A percentile compares a stretch with the other conserved stretches of the same genome.
These are phyloP conservation scores for Limnephilus marmoratus DNA, from an alignment of 2,888 invertebrate genomes.

Conservation along the genomic window DNA sequence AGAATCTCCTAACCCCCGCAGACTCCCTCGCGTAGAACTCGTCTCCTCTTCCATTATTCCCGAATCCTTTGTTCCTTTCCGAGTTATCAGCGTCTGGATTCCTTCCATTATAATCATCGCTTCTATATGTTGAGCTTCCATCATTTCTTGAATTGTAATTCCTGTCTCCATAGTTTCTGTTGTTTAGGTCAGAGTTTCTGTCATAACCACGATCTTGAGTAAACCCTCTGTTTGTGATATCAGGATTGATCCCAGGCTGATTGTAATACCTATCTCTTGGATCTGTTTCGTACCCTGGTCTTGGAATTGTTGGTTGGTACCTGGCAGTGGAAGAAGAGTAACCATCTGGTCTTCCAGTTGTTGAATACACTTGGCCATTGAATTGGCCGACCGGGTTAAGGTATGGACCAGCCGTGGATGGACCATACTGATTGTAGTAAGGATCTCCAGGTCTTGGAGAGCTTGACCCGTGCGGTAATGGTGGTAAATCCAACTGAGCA, in stretches of 20 bases:
- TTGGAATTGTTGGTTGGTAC: conserved; percentile 54
- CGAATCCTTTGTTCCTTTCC: conserved; percentile 50
- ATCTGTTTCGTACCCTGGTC: conserved; percentile 64
- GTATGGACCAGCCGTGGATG: conserved; percentile 59
- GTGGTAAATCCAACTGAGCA: conserved; percentile 78
- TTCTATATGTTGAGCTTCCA: conserved; percentile 68
- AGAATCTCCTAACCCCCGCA: conserved; percentile 76
- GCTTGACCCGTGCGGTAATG: conserved; percentile 70
- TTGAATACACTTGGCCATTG: conserved; percentile 71
- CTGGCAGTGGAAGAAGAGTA: conserved; percentile 58
- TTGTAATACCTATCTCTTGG: conserved; percentile 63
- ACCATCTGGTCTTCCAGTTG: conserved; percentile 69
- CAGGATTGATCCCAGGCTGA: conserved; percentile 71
- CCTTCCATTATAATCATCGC: conserved; percentile 71
- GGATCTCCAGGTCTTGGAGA: conserved; percentile 70
- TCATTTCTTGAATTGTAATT: conserved; percentile 46
- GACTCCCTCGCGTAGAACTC: conserved; percentile 67
- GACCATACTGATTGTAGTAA: conserved; percentile 66
- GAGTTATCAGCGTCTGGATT: conserved; percentile 26
- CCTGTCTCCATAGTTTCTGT: conserved; percentile 66
- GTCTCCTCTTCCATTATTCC: conserved; percentile 68
- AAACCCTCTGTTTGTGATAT: conserved; percentile 75
- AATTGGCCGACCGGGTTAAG: conserved; percentile 35
- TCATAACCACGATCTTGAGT: conserved; percentile 68
- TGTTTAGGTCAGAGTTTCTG: conserved; percentile 61